Conservation (phyloP, 2,113 vertebrate genomes). For the Arvicanthis niloticus region DNA sequence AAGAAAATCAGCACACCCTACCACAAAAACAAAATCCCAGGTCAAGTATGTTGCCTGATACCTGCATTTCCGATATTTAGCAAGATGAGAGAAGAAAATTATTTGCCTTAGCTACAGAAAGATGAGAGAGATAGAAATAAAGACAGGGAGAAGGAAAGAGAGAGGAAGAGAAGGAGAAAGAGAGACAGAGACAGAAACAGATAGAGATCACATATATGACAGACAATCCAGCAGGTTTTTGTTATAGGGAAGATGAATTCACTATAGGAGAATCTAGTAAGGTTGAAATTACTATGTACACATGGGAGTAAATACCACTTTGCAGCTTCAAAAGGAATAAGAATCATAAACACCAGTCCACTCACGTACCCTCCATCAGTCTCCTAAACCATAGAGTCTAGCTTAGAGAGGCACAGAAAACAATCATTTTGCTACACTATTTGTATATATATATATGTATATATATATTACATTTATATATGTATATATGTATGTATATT, state of each 20-base stretch:
- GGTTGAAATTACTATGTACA: background rate
- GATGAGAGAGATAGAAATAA: background rate
- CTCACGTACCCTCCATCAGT: too few relatives aligned
- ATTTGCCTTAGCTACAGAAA: background rate
- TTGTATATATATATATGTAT: background rate
- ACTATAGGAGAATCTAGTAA: background rate
- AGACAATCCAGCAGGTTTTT: background rate
- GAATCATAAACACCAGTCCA: background rate
- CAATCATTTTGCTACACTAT: background rate
- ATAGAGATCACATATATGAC: background rate
- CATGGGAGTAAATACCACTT: background rate
- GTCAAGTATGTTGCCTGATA: too few relatives aligned
- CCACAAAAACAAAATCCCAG: background rate
- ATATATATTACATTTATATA: too few relatives aligned
- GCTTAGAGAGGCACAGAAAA: background rate
- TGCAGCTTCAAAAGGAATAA: background rate
- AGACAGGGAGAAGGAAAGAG: background rate
- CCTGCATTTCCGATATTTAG: background rate
- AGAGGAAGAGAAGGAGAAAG: background rate
- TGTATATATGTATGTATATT: background rate
- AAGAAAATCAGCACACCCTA: background rate
- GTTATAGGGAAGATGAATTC: background rate
- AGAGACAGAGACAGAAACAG: background rate
- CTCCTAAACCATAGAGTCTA: background rate
- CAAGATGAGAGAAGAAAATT: background rate